Base-by-base conservation (phyloP, 2,797 vertebrate species). In the Acanthornis magna region DNA sequence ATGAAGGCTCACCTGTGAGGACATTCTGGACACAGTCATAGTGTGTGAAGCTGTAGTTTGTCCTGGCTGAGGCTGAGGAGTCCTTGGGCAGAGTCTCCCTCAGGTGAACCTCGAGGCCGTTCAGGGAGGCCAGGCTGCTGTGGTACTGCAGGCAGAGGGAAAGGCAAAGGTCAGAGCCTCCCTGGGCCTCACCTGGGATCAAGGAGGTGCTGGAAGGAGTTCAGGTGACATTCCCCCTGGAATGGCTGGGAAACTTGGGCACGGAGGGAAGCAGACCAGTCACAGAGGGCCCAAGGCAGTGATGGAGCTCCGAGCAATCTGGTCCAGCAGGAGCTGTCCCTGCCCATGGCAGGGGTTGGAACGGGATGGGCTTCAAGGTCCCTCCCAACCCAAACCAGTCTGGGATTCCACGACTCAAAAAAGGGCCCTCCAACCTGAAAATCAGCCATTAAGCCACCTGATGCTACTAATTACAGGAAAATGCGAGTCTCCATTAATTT, bases 41-140 rank as follows among this genome's bases (percentile, higher is more conserved):
- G 95, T 99, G 98, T 13, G 98, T 97, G 83, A 99, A 99, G 87
- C 92, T 98, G 96, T 99, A 99, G 8, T 95, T 77, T 40, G 95
- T 73, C 91, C 83, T 89, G 48, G 68, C 11, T 13, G 97, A 85
- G 36, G 97, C 94, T 0, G 95, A 95, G 43, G 94, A 78, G 1
- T 95, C 98, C 2, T 89, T 94, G 26, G 97, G 96, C 85, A 98
- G 97, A 1, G 98, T 98, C 95, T 98, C 98, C 74, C 97, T 97
- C 95, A 99, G 97, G 92, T 99, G 99, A 71, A 99, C 99, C 96
- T 99, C 99, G 9, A 99, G 98, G 71, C 99, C 99, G 0, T 99
- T 99, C 9, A 99, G 98, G 27, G 99, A 99, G 0, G 99, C 99
- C 98, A 99, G 96, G 95, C 99, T 99, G 97, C 99, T 98, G 97